Percentiles rank a stretch among this genome's conserved stretches.
phyloP scores from a whole-genome alignment of 2,113 vertebrate species.

The Marmota monax region DNA sequence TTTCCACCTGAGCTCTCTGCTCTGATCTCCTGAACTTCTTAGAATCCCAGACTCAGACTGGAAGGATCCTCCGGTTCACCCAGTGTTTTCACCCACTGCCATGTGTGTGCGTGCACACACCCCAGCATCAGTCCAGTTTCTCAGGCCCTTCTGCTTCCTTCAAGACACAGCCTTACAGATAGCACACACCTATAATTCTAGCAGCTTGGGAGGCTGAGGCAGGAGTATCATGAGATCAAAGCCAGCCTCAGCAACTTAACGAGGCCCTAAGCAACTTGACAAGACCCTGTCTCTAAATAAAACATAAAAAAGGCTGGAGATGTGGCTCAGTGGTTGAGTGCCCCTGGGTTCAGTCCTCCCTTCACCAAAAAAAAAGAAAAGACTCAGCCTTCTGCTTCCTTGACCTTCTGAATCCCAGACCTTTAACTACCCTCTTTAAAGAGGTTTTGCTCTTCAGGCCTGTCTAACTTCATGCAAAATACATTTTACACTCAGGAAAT shows the following conservation, averaged over 20 bases:
- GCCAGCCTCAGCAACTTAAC: not conserved
- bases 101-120: fast-evolving
- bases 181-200: not conserved
- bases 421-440: not conserved
- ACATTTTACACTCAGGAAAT: not conserved
- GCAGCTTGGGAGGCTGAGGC: not conserved
- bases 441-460: not conserved
- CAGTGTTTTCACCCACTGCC: too few species aligned
- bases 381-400: not conserved
- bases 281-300: not conserved
- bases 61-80: not conserved
- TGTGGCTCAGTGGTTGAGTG: not conserved
- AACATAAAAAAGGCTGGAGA: not conserved
- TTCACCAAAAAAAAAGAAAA: not conserved
- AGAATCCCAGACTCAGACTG: not conserved
- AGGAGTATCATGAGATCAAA: not conserved
- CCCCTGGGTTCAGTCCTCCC: not conserved
- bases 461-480: not conserved
- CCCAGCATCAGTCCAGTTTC: not conserved
- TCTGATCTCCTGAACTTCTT: not conserved
- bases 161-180: not conserved
- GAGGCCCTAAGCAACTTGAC: not conserved
- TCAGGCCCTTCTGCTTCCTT: not conserved
- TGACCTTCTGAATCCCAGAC: not conserved
- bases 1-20: not conserved